These are phyloP conservation scores for Pardalotus punctatus DNA, from an alignment of 2,113 vertebrate species.

Conservation along the genomic window DNA sequence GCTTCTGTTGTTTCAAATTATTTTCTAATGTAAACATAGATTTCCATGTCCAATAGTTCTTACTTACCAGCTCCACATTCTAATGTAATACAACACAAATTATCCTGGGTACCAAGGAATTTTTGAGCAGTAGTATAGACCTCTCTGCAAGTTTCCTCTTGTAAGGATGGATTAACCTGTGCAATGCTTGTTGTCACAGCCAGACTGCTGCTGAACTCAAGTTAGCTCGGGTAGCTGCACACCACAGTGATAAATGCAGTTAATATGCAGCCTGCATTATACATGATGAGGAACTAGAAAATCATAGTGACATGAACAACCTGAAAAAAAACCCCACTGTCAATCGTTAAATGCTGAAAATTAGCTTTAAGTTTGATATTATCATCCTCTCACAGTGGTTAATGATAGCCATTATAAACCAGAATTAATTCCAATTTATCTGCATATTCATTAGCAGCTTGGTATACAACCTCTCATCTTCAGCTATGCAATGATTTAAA, in stretches of 20 bases:
- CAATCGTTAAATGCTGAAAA: constrained; percentile 1
- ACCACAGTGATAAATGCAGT: neutral
- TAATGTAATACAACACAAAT: neutral
- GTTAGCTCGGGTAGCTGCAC: neutral
- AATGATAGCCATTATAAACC: neutral
- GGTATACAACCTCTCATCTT: neutral
- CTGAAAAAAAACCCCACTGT: neutral
- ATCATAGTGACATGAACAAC: neutral
- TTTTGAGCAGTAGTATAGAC: neutral
- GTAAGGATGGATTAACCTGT: neutral
- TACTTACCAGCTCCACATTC: neutral
- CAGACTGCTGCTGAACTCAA: neutral
- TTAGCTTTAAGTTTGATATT: neutral
- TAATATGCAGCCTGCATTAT: neutral
- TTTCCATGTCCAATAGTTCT: neutral
- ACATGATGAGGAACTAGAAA: neutral
- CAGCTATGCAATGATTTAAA: neutral
- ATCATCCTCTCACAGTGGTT: neutral
- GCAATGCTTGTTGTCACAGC: neutral
- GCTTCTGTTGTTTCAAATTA: neutral
- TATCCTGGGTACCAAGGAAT: neutral
- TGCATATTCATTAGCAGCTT: constrained; percentile 4
- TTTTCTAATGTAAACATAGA: neutral
- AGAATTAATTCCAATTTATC: constrained; percentile 23
- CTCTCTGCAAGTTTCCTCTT: neutral